Base-by-base conservation (phyloP, 2,888 invertebrate species). In the Onchidella celtica region DNA sequence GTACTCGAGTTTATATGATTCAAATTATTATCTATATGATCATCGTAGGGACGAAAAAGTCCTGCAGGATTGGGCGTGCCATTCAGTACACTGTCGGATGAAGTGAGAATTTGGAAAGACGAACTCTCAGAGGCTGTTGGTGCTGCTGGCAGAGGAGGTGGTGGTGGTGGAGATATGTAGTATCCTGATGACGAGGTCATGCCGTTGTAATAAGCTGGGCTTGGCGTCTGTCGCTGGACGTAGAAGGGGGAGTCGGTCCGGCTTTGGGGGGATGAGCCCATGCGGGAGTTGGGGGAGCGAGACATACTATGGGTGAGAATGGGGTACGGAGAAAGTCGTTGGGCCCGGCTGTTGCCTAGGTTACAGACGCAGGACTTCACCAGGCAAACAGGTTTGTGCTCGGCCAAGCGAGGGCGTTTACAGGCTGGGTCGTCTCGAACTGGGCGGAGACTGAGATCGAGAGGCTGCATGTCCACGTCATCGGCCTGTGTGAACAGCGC, bases 371-470 rank as follows among this genome's bases (percentile, higher is more conserved):
- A 77, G 0, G 68, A 47, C 17, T 55, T 66, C 11, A 65, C 32
- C 65, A 65, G n/a, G 65, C 65, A 75, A 17, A 40, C 29, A 0
- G 75, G 40, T 29, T 32, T 47, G 40, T 29, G 65, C 29, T 66
- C 66, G 17, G 34, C 57, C 32, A 24, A 21, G 21, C 47, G 55
- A 24, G 66, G n/a, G 11, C 24, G 29, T 36, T 77, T 77, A 24
- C 27, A 9, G 6, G 24, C n/a, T 4, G 40, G 24, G 36, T 77
- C 36, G 1, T 57, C 34, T 27, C 57, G 66, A 17, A 14, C 27
- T 14, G 77, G 1, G 32, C 57, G 66, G 24, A 77, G 32, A 29
- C 77, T 66, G 57, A 77, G 77, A 36, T 77, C 77, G 17, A 77
- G 14, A 11, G 77, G 77, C 36, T 77, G 77, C 27, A 29, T 47